These are phyloP conservation scores for Sylvietta virens DNA, from an alignment of 2,113 vertebrate species.

Conservation along the genomic window DNA sequence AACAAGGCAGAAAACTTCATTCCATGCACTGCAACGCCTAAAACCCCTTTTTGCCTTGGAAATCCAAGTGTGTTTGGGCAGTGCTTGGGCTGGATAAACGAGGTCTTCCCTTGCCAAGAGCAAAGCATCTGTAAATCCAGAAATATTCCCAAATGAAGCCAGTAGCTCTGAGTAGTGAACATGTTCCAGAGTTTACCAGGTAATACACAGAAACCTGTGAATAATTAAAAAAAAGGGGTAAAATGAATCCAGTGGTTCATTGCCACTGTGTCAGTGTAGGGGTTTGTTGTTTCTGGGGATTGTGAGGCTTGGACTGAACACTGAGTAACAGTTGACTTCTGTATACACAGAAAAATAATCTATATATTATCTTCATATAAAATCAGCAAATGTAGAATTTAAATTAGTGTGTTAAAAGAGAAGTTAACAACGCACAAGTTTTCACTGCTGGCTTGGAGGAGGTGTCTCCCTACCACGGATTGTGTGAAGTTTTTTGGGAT, in stretches of 20 bases:
- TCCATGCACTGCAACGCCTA: neutral
- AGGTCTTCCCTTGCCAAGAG: neutral
- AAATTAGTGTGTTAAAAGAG: neutral
- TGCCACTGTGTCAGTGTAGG: neutral
- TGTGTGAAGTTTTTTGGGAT: neutral
- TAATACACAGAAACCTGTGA: neutral
- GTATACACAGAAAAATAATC: neutral
- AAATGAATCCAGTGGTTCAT: neutral
- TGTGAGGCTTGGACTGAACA: neutral
- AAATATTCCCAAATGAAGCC: neutral
- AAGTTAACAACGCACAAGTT: neutral
- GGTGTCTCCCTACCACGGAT: accelerated
- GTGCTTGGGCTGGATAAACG: neutral
- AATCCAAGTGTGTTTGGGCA: neutral
- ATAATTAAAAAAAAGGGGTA: neutral
- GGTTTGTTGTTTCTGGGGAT: neutral
- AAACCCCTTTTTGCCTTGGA: neutral
- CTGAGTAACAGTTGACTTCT: neutral
- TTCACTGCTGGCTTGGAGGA: neutral
- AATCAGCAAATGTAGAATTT: neutral
- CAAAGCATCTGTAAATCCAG: neutral
- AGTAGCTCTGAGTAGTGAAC: neutral
- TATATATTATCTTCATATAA: neutral
- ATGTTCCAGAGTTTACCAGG: neutral
- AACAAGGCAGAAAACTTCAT: neutral